Base-by-base conservation (phyloP, 2,113 vertebrate species). In the Spilogale gracilis region DNA sequence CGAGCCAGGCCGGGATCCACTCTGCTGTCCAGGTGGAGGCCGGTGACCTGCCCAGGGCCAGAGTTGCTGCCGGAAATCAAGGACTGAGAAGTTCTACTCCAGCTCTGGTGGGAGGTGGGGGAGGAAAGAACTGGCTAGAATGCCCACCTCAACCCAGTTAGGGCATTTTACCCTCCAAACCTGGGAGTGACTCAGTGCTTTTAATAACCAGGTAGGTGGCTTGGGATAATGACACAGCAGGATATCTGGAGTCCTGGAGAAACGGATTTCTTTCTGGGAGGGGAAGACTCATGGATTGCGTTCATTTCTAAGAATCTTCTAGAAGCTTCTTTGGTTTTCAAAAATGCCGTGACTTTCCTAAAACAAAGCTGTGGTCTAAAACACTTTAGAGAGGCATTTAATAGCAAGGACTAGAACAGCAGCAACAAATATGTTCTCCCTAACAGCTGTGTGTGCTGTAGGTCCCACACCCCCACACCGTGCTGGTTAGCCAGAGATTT, bases 1-100 rank as follows among this genome's bases (percentile, higher is more conserved):
- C 0, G 0, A 50, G 58, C 43, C 56, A 9, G 17, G 45, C 61
- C 0, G 0, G 2, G 30, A 52, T 10, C 69, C 81, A 16, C 38
- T 38, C 63, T 14, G 3, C 74, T 43, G 65, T 58, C 52, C 1
- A 58, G 25, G 32, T 0, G 0, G 56, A 76, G 43, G 32, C 1
- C 0, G n/a, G 12, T 54, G 82, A 45, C 13, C 50, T 9, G 17
- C 56, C 69, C 2, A 0, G 54, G 48, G 25, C 13, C 2, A 0
- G n/a, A 5, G 21, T 1, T 48, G 14, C 17, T 23, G 60, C 48
- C 86, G 9, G 61, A 27, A 25, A 21, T 38, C 60, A 54, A 45
- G 45, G 67, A 50, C 48, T 6, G 0, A 0, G 0, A 18, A 13
- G 21, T 12, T 54, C 45, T 69, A 4, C 43, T 38, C 50, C 56